Conservation (phyloP, 2,113 vertebrate genomes). For the Trichechus manatus region DNA sequence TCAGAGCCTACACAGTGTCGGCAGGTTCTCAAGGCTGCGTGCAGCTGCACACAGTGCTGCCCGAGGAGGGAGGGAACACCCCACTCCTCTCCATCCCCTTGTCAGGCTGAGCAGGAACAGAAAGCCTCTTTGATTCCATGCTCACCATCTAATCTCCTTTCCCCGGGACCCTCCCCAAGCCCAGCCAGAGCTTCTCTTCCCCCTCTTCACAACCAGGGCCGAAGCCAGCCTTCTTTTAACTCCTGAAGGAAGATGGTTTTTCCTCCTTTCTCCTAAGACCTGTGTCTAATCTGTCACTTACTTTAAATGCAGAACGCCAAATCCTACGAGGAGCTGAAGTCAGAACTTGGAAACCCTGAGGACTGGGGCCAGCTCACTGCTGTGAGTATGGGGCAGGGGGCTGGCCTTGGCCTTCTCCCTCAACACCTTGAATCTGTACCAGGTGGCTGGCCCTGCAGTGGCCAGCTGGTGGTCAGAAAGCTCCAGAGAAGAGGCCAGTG, state of each 20-base stretch:
- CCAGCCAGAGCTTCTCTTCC: too few relatives aligned
- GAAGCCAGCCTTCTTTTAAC: neutral
- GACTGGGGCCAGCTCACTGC: slow-evolving; percentile 77
- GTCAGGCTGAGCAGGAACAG: neutral
- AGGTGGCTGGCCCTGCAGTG: neutral
- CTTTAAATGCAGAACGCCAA: slow-evolving; percentile 87
- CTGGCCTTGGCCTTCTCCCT: neutral
- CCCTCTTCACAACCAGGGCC: neutral
- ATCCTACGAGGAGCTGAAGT: slow-evolving; percentile 89
- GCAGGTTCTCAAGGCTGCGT: neutral
- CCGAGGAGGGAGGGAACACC: too few relatives aligned
- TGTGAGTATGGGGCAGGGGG: slow-evolving; percentile 61
- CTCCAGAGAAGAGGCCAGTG: neutral
- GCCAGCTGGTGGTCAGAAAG: neutral
- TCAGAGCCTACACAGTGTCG: neutral
- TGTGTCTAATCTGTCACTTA: neutral
- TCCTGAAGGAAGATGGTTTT: slow-evolving; percentile 1
- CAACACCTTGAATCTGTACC: neutral
- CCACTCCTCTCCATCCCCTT: neutral
- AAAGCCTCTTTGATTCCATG: neutral
- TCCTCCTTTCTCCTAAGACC: neutral
- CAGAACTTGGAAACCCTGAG: slow-evolving; percentile 86
- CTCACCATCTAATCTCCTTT: neutral
- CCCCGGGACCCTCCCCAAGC: neutral
- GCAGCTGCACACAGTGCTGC: neutral